These are phyloP conservation scores for Hetaerina titia DNA, from an alignment of 2,888 invertebrate genomes.

Conservation along the genomic window DNA sequence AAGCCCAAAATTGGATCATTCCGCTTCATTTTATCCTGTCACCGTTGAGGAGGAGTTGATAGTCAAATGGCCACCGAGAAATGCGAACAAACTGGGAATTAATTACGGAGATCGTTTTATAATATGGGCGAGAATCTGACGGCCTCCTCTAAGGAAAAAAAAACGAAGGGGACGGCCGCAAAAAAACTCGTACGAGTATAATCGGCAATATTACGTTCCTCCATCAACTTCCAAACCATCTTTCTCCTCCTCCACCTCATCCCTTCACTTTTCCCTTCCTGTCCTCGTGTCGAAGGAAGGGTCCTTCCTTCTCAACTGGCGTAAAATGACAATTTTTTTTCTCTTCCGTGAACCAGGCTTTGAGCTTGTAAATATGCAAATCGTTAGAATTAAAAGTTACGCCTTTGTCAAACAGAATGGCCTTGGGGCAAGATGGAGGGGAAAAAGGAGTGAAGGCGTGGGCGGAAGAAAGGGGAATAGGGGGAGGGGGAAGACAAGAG, in stretches of 20 bases:
- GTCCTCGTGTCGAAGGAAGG: background rate
- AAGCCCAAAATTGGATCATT: background rate
- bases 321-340: background rate
- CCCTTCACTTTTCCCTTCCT: background rate
- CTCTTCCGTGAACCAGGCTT: background rate
- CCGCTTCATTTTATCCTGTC: background rate
- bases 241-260: background rate
- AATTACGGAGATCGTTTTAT: background rate
- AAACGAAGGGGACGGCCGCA: background rate
- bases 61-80: background rate
- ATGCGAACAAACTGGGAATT: background rate
- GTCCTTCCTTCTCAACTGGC: background rate
- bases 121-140: background rate
- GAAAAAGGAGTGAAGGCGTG: background rate
- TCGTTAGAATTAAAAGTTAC: conserved; percentile 49
- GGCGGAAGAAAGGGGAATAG: background rate
- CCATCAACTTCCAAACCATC: background rate
- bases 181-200: background rate
- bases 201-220: background rate
- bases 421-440: background rate
- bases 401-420: conserved; percentile 43
- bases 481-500: background rate
- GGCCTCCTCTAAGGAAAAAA: background rate
- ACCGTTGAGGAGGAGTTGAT: background rate
- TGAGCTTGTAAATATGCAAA: conserved; percentile 51